Evolutionary conservation across 2,113 vertebrate genomes (phyloP), one percentile per base, ranked within the genome.

Genomic region (rat (Rattus norvegicus)): DNA sequence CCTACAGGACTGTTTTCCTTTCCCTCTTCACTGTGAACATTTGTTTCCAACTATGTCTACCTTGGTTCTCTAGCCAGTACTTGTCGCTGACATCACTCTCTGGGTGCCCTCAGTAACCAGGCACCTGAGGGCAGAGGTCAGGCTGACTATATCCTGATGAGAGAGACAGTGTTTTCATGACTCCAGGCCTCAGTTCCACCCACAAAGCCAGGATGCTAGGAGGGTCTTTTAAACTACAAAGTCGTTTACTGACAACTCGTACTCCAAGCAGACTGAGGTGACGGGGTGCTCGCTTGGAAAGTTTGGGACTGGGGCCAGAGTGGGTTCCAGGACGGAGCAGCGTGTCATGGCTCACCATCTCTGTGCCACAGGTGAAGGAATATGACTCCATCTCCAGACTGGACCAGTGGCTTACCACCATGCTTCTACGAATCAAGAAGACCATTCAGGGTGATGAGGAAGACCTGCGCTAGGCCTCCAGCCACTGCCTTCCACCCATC

Each of bases 351-450:
- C 20, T 76, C 63, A n/a, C 30, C 30, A 24, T 63, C 49, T 10
- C 13, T 33, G 26, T 30, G 56, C 10, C 0, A 2, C 96, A 99
- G 99, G 98, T 99, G 70, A 99, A 99, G 96, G 99, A 99, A 61
- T 99, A 98, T 0, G 99, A 99, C 69, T 98, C 98, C 20, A 99
- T 99, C 98, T 99, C 98, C 0, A 96, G 98, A 80, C 95, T 99
- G 98, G 99, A 99, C 97, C 99, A 99, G 97, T 99, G 99, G 99
- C 98, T 99, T 69, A 99, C 99, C 93, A 98, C 98, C 61, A 99
- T 99, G 98, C 97, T 99, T 39, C 98, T 99, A 1, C 98, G 99
- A 47, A 98, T 99, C 97, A 99, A 99, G 98, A 99, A 99, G 93
- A 98, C 98, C 72, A 98, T 99, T 98, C 98, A 99, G 96, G 98